Percentiles rank a stretch among this genome's conserved stretches.
Conservation (phyloP, 37 sponge, comb jelly and placozoan genomes). For the Hexactinellida sp. region DNA sequence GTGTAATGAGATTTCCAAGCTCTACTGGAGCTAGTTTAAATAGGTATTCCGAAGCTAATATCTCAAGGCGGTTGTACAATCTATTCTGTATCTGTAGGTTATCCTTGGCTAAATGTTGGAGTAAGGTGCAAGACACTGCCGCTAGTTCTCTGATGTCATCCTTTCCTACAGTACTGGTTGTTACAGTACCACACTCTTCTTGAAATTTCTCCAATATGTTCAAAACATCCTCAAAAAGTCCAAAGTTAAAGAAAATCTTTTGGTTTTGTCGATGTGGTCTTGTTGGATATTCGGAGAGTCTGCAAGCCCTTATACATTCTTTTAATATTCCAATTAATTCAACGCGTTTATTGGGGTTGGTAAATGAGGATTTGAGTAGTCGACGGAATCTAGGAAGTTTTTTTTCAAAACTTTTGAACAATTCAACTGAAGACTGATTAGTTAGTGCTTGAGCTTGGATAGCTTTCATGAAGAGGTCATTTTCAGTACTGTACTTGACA, state of each 20-base stretch:
- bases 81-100: neutral
- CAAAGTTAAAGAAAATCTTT: constrained; percentile 46
- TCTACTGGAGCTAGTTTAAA: neutral
- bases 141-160: neutral
- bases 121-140: neutral
- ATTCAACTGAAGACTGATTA: neutral
- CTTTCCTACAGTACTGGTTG: neutral
- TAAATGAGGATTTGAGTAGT: neutral
- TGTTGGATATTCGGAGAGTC: neutral
- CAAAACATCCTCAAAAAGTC: constrained; percentile 17
- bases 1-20: neutral
- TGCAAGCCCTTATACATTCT: neutral
- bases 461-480: neutral
- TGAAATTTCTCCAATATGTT: neutral
- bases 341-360: neutral
- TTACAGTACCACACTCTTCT: neutral
- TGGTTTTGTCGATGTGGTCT: constrained; percentile 57
- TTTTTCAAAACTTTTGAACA: neutral
- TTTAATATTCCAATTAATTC: neutral
- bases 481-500: neutral
- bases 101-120: neutral
- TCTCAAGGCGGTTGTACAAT: neutral
- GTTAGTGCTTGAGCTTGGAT: neutral
- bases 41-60: neutral
- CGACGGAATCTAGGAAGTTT: constrained; percentile 6